Evolutionary conservation across 2,113 vertebrate species (phyloP), one percentile per base, ranked within the genome.

Genomic region (Stegostoma tigrinum): DNA sequence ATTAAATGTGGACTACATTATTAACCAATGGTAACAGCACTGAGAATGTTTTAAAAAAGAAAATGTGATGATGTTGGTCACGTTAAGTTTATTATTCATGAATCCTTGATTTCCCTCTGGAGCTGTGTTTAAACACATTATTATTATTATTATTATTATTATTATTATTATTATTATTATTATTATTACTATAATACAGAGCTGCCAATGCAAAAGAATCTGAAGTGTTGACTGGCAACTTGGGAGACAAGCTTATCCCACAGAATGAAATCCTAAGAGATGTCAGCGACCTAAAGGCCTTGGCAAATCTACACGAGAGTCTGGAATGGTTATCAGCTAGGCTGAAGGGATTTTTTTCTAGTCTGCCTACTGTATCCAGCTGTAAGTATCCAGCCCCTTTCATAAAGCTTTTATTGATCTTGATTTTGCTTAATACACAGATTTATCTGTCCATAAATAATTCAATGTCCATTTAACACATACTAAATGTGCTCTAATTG

Each of bases 231-330:
- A 99, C 99, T 0, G 99, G 99, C 48, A 99, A 99, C 97, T 97
- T 99, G 8, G 99, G 99, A 34, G 99, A 99, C 97, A 99, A 99
- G 55, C 97, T 99, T 96, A 99, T 99, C 97, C 99, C 99, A 17
- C 98, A 98, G 55, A 98, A 98, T 96, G 99, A 99, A 97, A 99
- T 99, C 96, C 98, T 99, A 38, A 97, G 98, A 45, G 99, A 99
- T 0, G 99, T 99, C 97, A 99, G 99, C 1, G 99, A 99, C 97
- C 98, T 99, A 96, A 99, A 99, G 96, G 98, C 99, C 45, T 97
- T 99, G 97, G 99, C 99, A 97, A 99, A 99, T 96, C 97, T 99
- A 97, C 99, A 99, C 0, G 99, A 99, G 96, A 99, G 99, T 98
- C 98, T 99, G 98, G 99, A 99, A 96, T 99, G 99, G 99, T 97